Evolutionary conservation across 2,888 invertebrate species (phyloP), one percentile per base, ranked within the genome.

Genomic region (Ellobium chinense): DNA sequence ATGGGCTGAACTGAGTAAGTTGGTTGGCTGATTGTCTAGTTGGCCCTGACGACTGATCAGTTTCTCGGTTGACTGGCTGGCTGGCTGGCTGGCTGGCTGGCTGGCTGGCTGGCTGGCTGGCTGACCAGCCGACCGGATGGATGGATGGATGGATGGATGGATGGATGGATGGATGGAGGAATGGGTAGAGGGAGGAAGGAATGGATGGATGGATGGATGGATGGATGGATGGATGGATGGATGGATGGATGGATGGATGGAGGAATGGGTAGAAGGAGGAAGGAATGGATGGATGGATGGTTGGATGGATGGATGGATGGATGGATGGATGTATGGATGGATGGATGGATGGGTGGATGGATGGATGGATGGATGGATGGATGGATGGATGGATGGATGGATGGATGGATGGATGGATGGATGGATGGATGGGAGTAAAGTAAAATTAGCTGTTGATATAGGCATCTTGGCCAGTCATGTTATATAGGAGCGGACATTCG

Each of bases 171-270:
- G n/a, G 60, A 60, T 60, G n/a, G 60, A 60, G 7, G n/a, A n/a
- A 60, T 60, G n/a, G 60, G n/a, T 60, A 24, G 60, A 60, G 7
- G n/a, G 60, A 60, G 7, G n/a, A n/a, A 60, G 7, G n/a, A n/a
- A 60, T 60, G n/a, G 60, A 60, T 60, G n/a, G 60, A 60, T 60
- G n/a, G 60, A 60, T 60, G n/a, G 60, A 60, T 60, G n/a, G 60
- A 60, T 60, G n/a, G 60, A 60, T 60, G n/a, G 60, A 60, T 60
- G n/a, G 60, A 60, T 60, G n/a, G 60, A 60, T 60, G n/a, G 60
- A 60, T 60, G n/a, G 60, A 60, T 60, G n/a, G 60, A 60, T 60
- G 60, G 60, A 60, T 60, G 60, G 60, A 60, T 60, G 60, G 60
- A 60, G 7, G 60, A n/a, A 60, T 60, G 60, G 60, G n/a, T 60